Base-by-base conservation (phyloP, 2,888 invertebrate species). In the Nymphalis urticae region DNA sequence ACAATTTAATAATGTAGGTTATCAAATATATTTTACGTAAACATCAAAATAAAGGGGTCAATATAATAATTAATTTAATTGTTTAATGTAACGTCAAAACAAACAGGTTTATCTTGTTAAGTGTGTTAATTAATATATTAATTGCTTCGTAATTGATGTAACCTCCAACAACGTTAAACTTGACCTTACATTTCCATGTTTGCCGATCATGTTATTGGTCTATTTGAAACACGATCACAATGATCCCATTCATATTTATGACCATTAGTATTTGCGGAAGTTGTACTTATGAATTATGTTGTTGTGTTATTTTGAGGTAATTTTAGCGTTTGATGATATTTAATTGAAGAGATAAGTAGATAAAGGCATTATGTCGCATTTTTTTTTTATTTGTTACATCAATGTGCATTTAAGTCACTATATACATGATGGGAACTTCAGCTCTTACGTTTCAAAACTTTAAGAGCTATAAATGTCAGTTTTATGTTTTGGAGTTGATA, bases 101-200 rank as follows among this genome's bases (percentile, higher is more conserved):
- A 64, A 68, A 70, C 67, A 64, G 68, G 68, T 69, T 70, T 68
- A 74, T 71, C 66, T 50, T 48, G 36, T 64, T 53, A 27, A 32
- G 27, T 19, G 60, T 60, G 48, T 48, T 70, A 72, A 70, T 72
- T 72, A 62, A 36, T 19, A 50, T 50, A 53, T 48, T 80, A 85
- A 84, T 84, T 81, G 78, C 64, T 51, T 48, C 75, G 59, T 69
- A 81, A 85, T 83, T 82, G 77, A 66, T 32, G n/a, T 71, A 79
- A 79, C 84, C 86, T 83, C 77, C 73, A 50, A 27, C 67, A 19
- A 51, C n/a, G 60, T 48, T 67, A 62, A 69, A 66, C 67, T 72
- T 68, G 66, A 71, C 71, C 68, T 71, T 61, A 66, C 59, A 42
- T 19, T 42, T 48, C 64, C 60, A 48, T 61, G 53, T 64, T 59